Base-by-base conservation (phyloP, 2,888 invertebrate species). In the Hirtodrosophila cameraria region DNA sequence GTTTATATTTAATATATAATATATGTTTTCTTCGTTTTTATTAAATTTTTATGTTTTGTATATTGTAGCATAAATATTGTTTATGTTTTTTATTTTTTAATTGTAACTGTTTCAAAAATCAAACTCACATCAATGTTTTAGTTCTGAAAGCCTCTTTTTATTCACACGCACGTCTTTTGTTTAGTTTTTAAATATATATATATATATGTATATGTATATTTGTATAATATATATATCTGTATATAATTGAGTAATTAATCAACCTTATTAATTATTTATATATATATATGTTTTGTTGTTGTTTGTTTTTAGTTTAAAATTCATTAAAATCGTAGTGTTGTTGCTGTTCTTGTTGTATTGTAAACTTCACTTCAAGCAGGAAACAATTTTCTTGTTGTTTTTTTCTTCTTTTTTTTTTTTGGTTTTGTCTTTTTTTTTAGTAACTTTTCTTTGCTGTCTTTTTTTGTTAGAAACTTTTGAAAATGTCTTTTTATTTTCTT, bases 121-220 rank as follows among this genome's bases (percentile, higher is more conserved):
- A 64, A n/a, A 66, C 60, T 79, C 68, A 78, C 75, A 68, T 79
- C 64, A 55, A 70, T 58, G 41, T 65, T 43, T 35, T 83, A 78
- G 41, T 65, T 43, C 38, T 83, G 81, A 80, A 84, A 84, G 81
- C 81, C 81, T 82, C 79, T 79, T 78, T 77, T n/a, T n/a, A n/a
- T n/a, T n/a, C n/a, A n/a, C 65, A 67, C 57, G 61, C 64, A 39
- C 57, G 67, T 74, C 60, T 79, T 76, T 77, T 42, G 36, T 58
- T 20, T 57, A 42, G 18, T 57, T 41, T 62, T 55, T 53, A 23
- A 39, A 8, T 50, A 33, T 65, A 18, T 41, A 12, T 41, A 36
- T 57, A 43, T 54, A 53, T 63, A 45, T 62, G 31, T 69, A 55
- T 63, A 50, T 70, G 23, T 57, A 54, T 62, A 23, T 63, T 20